Evolutionary conservation across 2,113 vertebrate species (phyloP).

Genomic region (Dermatemys mawii): DNA sequence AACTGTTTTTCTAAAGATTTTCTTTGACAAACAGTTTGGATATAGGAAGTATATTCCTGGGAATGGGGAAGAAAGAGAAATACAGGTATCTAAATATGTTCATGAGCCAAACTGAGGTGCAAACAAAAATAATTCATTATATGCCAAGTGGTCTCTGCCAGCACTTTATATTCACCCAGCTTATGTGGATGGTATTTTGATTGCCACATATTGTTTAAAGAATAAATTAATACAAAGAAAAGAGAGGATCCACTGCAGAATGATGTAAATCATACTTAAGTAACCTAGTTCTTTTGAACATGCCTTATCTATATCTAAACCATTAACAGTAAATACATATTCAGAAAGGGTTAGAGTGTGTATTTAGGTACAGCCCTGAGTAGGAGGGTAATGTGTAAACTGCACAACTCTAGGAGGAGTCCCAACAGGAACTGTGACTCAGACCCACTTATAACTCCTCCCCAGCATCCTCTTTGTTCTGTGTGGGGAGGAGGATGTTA

Average conservation of each 20-base stretch:
- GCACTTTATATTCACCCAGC: not conserved
- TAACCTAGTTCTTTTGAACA: not conserved
- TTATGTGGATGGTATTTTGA: not conserved
- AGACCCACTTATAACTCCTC: conserved; percentile 4
- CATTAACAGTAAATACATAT: not conserved
- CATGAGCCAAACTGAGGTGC: not conserved
- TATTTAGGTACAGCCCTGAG: not conserved
- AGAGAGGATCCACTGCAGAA: not conserved
- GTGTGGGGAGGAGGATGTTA: not conserved
- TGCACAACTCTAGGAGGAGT: not conserved
- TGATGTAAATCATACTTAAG: not conserved
- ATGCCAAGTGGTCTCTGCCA: not conserved
- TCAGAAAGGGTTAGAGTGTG: not conserved
- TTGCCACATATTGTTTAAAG: not conserved
- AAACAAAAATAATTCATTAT: conserved; percentile 11
- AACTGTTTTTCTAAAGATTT: conserved; percentile 20
- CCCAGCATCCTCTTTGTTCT: not conserved
- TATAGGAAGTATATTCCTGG: conserved; percentile 4
- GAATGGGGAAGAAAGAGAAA: conserved; percentile 42
- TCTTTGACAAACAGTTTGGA: not conserved
- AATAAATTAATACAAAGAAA: not conserved
- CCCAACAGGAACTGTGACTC: conserved; percentile 16
- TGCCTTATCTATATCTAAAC: not conserved
- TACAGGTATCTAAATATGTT: not conserved
- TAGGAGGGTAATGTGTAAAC: not conserved